phyloP scores from a whole-genome alignment of 37 sponge, comb jelly and placozoan species.

The Halichondria panicea region DNA sequence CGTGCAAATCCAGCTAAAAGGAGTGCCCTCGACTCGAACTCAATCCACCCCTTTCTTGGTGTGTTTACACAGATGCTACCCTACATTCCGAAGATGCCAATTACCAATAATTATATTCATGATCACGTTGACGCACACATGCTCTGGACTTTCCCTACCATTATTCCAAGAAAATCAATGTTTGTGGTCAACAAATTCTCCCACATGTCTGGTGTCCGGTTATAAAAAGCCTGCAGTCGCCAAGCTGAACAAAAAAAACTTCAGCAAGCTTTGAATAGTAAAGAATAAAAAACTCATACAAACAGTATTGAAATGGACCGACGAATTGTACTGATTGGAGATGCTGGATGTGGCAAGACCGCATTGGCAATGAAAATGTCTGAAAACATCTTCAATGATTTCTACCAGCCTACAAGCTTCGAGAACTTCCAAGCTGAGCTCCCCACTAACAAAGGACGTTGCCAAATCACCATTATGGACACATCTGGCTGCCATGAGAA shows the following conservation, averaged over 20 bases:
- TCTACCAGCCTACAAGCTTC: slow-evolving; percentile 44
- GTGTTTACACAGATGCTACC: too few species aligned
- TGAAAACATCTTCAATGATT: slow-evolving; percentile 32
- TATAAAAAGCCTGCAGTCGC: too few species aligned
- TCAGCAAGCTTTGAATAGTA: neutral
- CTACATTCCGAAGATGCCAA: too few species aligned
- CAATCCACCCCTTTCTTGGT: too few species aligned
- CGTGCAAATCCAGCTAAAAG: too few species aligned
- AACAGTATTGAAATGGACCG: slow-evolving; percentile 10
- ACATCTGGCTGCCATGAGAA: slow-evolving; percentile 43
- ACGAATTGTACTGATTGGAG: slow-evolving; percentile 69
- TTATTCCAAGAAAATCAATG: neutral
- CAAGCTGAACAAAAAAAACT: too few species aligned
- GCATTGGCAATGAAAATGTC: slow-evolving; percentile 45
- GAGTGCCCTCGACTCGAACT: too few species aligned
- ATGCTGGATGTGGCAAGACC: slow-evolving; percentile 69
- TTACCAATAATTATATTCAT: too few species aligned
- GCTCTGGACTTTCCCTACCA: too few species aligned
- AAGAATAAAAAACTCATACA: neutral
- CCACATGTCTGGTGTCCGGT: too few species aligned
- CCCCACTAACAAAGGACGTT: slow-evolving; percentile 14
- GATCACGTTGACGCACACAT: too few species aligned
- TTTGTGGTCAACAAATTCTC: neutral
- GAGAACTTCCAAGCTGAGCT: slow-evolving; percentile 35
- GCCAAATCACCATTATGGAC: slow-evolving; percentile 51